These are phyloP conservation scores for mouse (Mus musculus) DNA, from an alignment of 2,113 vertebrate genomes.

Conservation along the genomic window GRCm39 chr9:122288001-122288500, in stretches of 20 bases:
- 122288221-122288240: background rate
- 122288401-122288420: background rate
- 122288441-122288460: background rate
- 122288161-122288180: background rate
- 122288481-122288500: background rate
- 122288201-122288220: constrained; percentile 41
- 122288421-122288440: background rate
- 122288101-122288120: background rate
- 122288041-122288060: background rate
- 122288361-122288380: background rate
- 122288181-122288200: background rate
- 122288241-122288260: background rate
- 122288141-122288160: constrained; percentile 13
- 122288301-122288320: background rate
- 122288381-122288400: background rate
- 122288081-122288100: background rate
- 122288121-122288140: background rate
- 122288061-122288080: background rate
- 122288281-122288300: background rate
- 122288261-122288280: background rate
- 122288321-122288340: background rate
- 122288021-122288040: background rate
- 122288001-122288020: too few relatives aligned
- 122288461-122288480: background rate
- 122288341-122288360: background rate